Evolutionary conservation across 2,888 invertebrate species (phyloP).

Genomic region (Chouioia cunea): DNA sequence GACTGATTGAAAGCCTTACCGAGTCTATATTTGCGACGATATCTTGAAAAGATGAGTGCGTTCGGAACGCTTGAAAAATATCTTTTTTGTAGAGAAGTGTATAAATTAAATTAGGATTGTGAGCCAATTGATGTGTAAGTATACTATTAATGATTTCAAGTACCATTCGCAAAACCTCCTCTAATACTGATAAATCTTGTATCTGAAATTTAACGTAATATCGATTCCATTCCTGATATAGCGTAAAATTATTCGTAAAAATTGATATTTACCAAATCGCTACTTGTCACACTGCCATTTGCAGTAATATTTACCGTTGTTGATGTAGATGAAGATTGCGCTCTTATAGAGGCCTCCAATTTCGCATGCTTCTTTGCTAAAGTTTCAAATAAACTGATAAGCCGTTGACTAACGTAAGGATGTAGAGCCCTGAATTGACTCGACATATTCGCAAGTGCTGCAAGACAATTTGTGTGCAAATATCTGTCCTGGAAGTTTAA

Average conservation of each 20-base stretch:
- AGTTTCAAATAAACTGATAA: constrained; percentile 92
- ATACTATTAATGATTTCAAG: constrained; percentile 97
- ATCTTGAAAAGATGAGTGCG: constrained; percentile 91
- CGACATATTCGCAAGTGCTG: constrained; percentile 99
- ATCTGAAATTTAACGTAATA: constrained; percentile 76
- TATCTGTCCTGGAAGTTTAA: constrained; percentile 83
- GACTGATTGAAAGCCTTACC: constrained; percentile 70
- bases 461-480: constrained; percentile 97
- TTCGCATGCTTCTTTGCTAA: constrained; percentile 87
- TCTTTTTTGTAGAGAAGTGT: constrained; percentile 93
- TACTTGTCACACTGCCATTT: constrained; percentile 56
- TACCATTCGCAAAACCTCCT: constrained; percentile 96
- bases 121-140: constrained; percentile 86
- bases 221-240: too few species aligned
- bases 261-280: constrained; percentile 58
- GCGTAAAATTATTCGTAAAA: neutral
- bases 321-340: constrained; percentile 51
- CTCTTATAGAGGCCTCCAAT: constrained; percentile 70
- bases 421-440: constrained; percentile 91
- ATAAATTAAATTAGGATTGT: constrained; percentile 94
- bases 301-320: constrained; percentile 53
- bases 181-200: constrained; percentile 91
- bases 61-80: constrained; percentile 87
- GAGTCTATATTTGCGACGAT: constrained; percentile 95
- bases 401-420: constrained; percentile 94